phyloP scores from a whole-genome alignment of 2,113 vertebrate genomes.

The Cavia aperea region DNA sequence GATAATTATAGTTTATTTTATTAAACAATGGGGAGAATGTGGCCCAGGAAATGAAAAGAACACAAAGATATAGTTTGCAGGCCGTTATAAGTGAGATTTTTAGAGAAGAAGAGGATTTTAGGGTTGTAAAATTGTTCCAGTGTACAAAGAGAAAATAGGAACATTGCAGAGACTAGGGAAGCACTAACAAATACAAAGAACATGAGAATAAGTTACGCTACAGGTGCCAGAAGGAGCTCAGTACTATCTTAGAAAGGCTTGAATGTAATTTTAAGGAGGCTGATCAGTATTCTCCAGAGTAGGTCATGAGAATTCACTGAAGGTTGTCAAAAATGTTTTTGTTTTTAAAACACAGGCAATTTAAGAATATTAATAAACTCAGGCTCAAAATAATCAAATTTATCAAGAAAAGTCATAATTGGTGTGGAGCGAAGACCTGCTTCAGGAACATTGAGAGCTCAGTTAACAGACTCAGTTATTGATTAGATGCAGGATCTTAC shows the following conservation, averaged over 20 bases:
- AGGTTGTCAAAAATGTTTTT: background rate
- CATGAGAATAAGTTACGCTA: fast-evolving
- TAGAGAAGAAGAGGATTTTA: background rate
- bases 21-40: background rate
- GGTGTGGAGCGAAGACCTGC: background rate
- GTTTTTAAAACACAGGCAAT: background rate
- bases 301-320: background rate
- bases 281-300: background rate
- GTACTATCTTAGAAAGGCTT: background rate
- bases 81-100: background rate
- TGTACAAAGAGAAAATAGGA: background rate
- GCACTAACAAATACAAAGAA: background rate
- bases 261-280: background rate
- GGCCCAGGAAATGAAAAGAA: background rate
- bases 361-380: background rate
- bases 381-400: background rate
- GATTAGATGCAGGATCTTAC: background rate
- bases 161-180: background rate
- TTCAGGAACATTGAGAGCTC: background rate
- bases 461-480: background rate
- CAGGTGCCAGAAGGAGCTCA: background rate
- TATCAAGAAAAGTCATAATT: background rate
- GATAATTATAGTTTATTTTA: background rate
- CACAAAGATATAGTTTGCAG: background rate
- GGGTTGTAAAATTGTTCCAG: background rate